Evolutionary conservation across 1,140 invertebrate species (phyloP), one percentile per base, ranked within the genome.

Genomic region (Cylas formicarius): DNA sequence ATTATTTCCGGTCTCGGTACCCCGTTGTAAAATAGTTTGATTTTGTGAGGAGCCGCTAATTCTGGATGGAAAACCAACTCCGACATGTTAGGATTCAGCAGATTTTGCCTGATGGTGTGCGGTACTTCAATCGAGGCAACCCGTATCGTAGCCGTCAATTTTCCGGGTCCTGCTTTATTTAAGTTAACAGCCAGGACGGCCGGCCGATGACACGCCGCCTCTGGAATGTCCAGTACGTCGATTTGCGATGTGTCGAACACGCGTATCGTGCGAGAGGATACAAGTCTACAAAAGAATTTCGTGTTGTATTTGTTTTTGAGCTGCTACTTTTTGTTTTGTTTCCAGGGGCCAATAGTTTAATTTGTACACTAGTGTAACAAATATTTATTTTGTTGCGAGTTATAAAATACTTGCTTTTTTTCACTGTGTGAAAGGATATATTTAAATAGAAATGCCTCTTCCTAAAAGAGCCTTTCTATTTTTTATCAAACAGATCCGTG

Each of bases 11-110:
- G 46, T 44, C 64, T 72, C 14, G 81, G 81, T 16, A 80, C 73
- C 21, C 81, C 81, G 68, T 88, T 89, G 66, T 84, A 90, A 27
- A 79, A 72, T 19, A 90, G 71, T 52, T 81, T 76, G 17, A 96
- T 75, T 51, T 84, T 76, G 66, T 96, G 91, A 3, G 87, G 82
- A 2, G 82, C 84, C 19, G 80, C 81, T 33, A 81, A 70, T 2
- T 77, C 77, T 2, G 92, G 91, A 66, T 88, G 85, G 64, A 90
- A 96, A 14, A 87, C 78, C 23, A 94, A 80, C 67, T 90, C 79
- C 57, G 87, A 83, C 18, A 83, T 66, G 13, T 77, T 79, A 17
- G 74, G 75, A 48, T 82, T 81, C 9, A 72, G 72, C 18, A 71
- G 68, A 17, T 75, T 72, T 60, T 80, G 77, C n/a, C 84, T 71